These are phyloP conservation scores for Margarornis squamiger DNA, from an alignment of 2,797 vertebrate genomes.

Conservation along the genomic window DNA sequence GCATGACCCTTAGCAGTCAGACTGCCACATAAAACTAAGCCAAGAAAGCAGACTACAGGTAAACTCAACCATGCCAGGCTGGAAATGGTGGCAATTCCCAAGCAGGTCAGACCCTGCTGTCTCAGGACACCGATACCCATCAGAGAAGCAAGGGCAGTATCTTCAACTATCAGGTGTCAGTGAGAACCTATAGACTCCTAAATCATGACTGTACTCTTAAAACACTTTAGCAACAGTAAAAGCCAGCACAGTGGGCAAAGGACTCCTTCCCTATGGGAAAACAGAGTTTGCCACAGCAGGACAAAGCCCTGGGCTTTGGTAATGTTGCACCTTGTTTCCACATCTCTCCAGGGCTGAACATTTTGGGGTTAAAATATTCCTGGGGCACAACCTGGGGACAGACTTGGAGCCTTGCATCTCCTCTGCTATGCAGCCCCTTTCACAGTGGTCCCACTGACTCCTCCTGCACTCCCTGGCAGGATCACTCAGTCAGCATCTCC, in stretches of 20 bases:
- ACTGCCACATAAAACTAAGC: background rate
- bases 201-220: background rate
- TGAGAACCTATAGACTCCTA: background rate
- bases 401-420: background rate
- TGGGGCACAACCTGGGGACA: background rate
- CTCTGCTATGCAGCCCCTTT: background rate
- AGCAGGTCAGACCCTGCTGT: background rate
- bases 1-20: background rate
- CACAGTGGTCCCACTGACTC: background rate
- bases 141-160: background rate
- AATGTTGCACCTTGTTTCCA: background rate
- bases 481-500: background rate
- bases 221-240: background rate
- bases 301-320: background rate
- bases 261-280: background rate
- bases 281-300: background rate
- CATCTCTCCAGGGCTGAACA: background rate
- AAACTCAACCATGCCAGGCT: background rate
- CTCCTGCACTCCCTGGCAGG: background rate
- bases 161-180: background rate
- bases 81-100: background rate
- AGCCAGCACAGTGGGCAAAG: background rate
- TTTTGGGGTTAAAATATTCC: background rate
- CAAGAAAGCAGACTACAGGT: background rate
- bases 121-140: background rate